Base-by-base conservation (phyloP, 2,888 invertebrate genomes). In the Steinernema scapterisci region DNA sequence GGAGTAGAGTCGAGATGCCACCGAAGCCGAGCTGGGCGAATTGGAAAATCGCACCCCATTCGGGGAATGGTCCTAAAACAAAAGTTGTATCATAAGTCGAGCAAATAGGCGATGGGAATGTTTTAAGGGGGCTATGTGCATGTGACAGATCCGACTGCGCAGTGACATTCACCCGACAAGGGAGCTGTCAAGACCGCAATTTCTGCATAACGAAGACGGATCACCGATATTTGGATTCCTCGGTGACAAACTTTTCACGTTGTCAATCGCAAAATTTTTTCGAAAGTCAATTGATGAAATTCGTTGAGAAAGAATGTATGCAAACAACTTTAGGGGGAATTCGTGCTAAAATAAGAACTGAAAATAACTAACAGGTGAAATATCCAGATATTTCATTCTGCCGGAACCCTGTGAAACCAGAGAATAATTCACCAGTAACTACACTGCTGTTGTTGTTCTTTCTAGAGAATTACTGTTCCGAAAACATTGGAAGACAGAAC, bases 1-100 rank as follows among this genome's bases (percentile, higher is more conserved):
- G 6, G 77, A 45, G 79, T 86, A 86, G 31, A 86, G 79, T 21
- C 86, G 82, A 27, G 84, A 85, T 23, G 86, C 86, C 70, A 86
- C 86, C 63, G 85, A 82, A 46, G 85, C 82, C 44, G 81, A 80
- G 54, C 82, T 82, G 63, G 86, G 73, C 25, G 73, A 75, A 31
- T 38, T 79, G 38, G 78, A 56, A 25, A 77, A 48, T 25, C 76
- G 74, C 70, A 70, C 78, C 21, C 73, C 74, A 51, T 77, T 77
- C 19, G 78, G 31, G 9, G 76, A 43, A 27, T 74, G 71, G 25
- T 74, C 74, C 74, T 74, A 43, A 7, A 74, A 43, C 27, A 27
- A 16, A n/a, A 46, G 19, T 19, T n/a, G 5, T 3, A n/a, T 3
- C 13, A 16, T 48, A 7, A 7, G 19, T 48, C 48, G 19, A 7